These are phyloP conservation scores for Clarias platycephalus DNA, from an alignment of 2,797 vertebrate species.

Conservation along the genomic window DNA sequence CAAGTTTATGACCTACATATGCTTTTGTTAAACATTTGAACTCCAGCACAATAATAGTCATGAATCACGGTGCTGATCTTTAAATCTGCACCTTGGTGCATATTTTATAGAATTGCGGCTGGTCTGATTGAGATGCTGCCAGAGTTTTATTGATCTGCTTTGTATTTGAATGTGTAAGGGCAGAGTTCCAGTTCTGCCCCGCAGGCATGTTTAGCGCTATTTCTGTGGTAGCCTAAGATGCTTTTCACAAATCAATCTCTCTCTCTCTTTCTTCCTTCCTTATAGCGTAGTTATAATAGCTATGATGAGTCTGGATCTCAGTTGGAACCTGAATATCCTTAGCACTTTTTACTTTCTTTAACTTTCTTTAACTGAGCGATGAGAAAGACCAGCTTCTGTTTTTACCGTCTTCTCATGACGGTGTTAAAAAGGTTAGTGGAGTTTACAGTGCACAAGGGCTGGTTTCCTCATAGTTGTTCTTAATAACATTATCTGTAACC, in stretches of 20 bases:
- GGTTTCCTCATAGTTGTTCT: not conserved
- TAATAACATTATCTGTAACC: constrained; percentile 15
- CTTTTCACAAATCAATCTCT: constrained; percentile 14
- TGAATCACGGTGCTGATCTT: constrained; percentile 13
- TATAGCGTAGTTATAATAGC: not conserved
- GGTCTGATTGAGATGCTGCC: constrained; percentile 30
- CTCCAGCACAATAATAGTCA: not conserved
- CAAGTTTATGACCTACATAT: constrained; percentile 29
- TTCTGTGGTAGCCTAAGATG: constrained; percentile 19
- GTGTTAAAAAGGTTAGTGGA: not conserved
- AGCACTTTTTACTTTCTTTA: not conserved
- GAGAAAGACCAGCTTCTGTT: not conserved
- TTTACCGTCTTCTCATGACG: not conserved
- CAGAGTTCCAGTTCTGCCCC: constrained; percentile 29
- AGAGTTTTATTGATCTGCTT: constrained; percentile 41
- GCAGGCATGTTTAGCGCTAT: constrained; percentile 31
- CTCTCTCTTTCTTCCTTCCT: not conserved
- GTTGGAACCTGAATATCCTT: not conserved
- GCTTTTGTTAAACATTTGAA: constrained; percentile 24
- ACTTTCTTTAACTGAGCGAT: not conserved
- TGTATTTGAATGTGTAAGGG: constrained; percentile 39
- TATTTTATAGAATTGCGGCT: constrained; percentile 23
- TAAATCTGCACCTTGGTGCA: constrained; percentile 6
- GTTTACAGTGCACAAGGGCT: not conserved
- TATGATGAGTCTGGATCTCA: not conserved